Evolutionary conservation across 2,113 vertebrate genomes (phyloP).

Genomic region (Eidolon helvum): DNA sequence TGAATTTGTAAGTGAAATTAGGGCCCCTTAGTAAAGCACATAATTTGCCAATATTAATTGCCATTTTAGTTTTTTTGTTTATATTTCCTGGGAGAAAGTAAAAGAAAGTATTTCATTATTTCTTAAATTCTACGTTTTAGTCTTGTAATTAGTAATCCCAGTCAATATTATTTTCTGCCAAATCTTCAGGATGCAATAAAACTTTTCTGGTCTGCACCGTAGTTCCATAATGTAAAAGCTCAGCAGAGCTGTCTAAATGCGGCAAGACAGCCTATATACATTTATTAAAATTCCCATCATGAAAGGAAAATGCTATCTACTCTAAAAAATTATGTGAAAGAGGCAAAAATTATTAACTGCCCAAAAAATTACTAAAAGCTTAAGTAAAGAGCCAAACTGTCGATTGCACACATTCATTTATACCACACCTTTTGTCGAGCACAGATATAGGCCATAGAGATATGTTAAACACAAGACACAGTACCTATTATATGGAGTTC

Average conservation of each 20-base stretch:
- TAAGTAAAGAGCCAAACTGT: background rate
- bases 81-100: background rate
- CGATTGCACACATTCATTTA: background rate
- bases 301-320: background rate
- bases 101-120: conserved; percentile 33
- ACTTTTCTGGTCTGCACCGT: background rate
- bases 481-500: background rate
- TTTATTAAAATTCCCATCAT: background rate
- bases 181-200: background rate
- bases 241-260: background rate
- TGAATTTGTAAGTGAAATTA: conserved; percentile 23
- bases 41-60: conserved; percentile 45
- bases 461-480: background rate
- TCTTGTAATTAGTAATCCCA: background rate
- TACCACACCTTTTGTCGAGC: background rate
- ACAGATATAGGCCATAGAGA: background rate
- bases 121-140: conserved; percentile 1
- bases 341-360: background rate
- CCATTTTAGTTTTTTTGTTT: conserved; percentile 4
- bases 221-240: conserved; percentile 1
- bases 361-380: conserved; percentile 15
- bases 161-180: conserved; percentile 14
- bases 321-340: background rate
- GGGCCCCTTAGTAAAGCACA: background rate
- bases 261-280: background rate